Conservation (phyloP, 2,888 invertebrate genomes). For the Drosophila suboccidentalis region DNA sequence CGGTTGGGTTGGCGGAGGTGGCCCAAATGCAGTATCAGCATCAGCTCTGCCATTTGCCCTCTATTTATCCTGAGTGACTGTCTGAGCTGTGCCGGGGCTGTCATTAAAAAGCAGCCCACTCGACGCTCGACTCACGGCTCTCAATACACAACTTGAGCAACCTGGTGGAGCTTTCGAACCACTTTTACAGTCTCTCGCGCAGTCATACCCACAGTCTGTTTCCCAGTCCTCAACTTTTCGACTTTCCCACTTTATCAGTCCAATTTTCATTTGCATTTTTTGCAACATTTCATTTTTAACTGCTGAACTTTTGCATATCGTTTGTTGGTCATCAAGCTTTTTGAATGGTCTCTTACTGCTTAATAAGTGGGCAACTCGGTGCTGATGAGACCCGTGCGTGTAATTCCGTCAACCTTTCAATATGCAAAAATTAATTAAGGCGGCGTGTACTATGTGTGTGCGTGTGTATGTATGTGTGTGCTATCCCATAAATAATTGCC, state of each 20-base stretch:
- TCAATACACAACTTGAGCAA: constrained; percentile 41
- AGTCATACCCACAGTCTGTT: constrained; percentile 45
- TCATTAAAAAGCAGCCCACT: constrained; percentile 52
- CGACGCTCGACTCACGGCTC: constrained; percentile 21
- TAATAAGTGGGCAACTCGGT: constrained; percentile 56
- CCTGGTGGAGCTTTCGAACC: constrained; percentile 45
- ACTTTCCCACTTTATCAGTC: constrained; percentile 51
- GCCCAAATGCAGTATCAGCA: constrained; percentile 32
- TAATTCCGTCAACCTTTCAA: constrained; percentile 21
- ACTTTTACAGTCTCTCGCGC: constrained; percentile 62
- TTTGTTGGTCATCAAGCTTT: constrained; percentile 41
- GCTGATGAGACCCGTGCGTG: constrained; percentile 49
- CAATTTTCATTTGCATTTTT: constrained; percentile 69
- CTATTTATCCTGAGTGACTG: constrained; percentile 70
- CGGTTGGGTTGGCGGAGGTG: constrained; percentile 9
- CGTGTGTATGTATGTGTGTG: not conserved
- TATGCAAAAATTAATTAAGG: constrained; percentile 57
- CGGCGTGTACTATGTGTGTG: not conserved
- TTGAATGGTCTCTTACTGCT: constrained; percentile 37
- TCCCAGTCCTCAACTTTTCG: constrained; percentile 17
- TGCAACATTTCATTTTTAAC: constrained; percentile 80
- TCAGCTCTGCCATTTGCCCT: constrained; percentile 47
- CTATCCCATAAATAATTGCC: constrained; percentile 64
- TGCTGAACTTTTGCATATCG: constrained; percentile 74
- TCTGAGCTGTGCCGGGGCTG: constrained; percentile 44